phyloP scores from a whole-genome alignment of 2,113 vertebrate genomes.

The Tretioscincus oriximinensis region DNA sequence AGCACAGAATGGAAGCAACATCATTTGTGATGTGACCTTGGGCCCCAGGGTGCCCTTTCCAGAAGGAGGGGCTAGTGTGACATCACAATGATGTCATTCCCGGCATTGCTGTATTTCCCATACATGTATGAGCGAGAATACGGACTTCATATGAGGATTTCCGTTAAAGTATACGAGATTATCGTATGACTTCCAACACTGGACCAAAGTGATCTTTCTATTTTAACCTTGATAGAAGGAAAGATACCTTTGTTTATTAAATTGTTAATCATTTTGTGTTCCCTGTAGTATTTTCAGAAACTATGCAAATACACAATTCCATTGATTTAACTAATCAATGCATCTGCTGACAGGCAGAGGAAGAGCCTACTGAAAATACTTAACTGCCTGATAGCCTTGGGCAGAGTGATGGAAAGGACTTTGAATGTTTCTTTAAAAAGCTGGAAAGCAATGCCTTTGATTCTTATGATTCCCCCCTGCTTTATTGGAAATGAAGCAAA shows the following conservation, averaged over 20 bases:
- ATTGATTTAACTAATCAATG: neutral
- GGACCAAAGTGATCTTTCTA: neutral
- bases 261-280: neutral
- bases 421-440: neutral
- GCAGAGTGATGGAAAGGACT: neutral
- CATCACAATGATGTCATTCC: no score
- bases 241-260: neutral
- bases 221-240: neutral
- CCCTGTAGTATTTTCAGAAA: neutral
- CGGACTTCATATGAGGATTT: no score
- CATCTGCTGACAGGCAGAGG: neutral
- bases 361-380: neutral
- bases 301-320: neutral
- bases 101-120: no score
- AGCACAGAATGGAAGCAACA: no score
- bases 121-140: no score
- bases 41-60: no score
- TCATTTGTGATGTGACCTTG: no score
- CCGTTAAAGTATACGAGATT: no score
- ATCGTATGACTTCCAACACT: no score
- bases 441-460: neutral
- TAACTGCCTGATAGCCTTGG: neutral
- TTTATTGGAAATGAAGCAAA: neutral
- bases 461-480: neutral
- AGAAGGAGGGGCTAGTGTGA: no score